Percentiles rank a stretch among this genome's conserved stretches.
phyloP scores from a whole-genome alignment of 2,888 invertebrate species.

The Chrysolina haemoptera region DNA sequence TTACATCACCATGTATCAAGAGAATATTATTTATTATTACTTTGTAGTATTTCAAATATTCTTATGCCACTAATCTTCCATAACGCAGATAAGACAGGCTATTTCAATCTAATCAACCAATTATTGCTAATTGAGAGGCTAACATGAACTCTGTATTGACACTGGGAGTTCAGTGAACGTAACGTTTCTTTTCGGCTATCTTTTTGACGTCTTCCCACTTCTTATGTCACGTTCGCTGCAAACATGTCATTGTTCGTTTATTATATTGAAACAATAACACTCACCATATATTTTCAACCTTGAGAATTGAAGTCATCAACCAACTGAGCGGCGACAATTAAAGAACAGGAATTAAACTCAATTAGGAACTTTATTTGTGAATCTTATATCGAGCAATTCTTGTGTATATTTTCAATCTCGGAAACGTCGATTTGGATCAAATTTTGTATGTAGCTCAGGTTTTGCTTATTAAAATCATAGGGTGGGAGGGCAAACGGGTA shows the following conservation, averaged over 20 bases:
- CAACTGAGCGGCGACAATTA: conserved; percentile 18
- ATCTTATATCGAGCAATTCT: too few relatives aligned
- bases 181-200: background rate
- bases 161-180: conserved; percentile 1
- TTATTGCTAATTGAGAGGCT: background rate
- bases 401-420: too few relatives aligned
- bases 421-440: too few relatives aligned
- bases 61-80: background rate
- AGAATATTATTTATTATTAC: too few relatives aligned
- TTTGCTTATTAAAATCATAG: too few relatives aligned
- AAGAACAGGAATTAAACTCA: background rate
- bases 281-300: conserved; percentile 34
- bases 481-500: too few relatives aligned
- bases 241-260: conserved; percentile 28
- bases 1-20: too few relatives aligned
- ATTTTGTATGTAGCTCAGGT: too few relatives aligned
- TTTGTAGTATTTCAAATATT: background rate
- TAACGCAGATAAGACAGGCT: background rate
- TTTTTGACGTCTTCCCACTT: conserved; percentile 24
- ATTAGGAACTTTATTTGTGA: conserved; percentile 3
- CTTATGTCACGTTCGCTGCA: conserved; percentile 28
- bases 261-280: conserved; percentile 31
- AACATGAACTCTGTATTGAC: conserved; percentile 4
- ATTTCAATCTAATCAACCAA: background rate
- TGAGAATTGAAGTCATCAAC: conserved; percentile 30